Base-by-base conservation (phyloP, 2,888 invertebrate species). In the Stenoptilia bipunctidactyla region DNA sequence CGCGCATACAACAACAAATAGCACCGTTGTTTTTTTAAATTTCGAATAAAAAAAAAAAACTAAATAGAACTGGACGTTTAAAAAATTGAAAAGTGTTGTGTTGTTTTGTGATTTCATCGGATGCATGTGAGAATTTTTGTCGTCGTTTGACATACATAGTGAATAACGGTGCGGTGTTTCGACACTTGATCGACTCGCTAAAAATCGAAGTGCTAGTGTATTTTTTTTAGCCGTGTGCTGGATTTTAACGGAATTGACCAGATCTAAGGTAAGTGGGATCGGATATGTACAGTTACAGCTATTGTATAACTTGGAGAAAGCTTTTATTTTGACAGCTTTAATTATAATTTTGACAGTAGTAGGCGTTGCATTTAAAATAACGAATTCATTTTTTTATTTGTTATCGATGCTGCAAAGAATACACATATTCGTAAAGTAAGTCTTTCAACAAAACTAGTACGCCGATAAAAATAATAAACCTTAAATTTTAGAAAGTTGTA, bases 231-330 rank as follows among this genome's bases (percentile, higher is more conserved):
- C 66, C 61, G 70, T 77, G 75, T 71, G 66, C 69, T 67, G 73
- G 79, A 79, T 79, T 73, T 83, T 74, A 76, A 77, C 80, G 82
- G 82, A 82, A 68, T 80, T 76, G 73, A 66, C 73, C 69, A 67
- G 30, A 74, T 68, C 62, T 61, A 55, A 82, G 80, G 82, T 83
- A 80, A 80, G 77, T 65, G 60, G 68, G 71, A 66, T 5, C 20
- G 20, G 20, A 74, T 74, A 64, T 79, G 75, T 74, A 80, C 82
- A 75, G 82, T 79, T 82, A 80, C 62, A 63, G 59, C 64, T 75
- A 71, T 80, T 82, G 80, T 79, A 66, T 77, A 79, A 82, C 66
- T 62, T 63, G 61, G 67, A 59, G 66, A 69, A 68, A 68, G 65
- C 68, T 58, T 57, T 56, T 50, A 50, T 20, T 52, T 48, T 52